These are phyloP conservation scores for Choloepus didactylus DNA, from an alignment of 2,797 vertebrate species.

Conservation along the genomic window DNA sequence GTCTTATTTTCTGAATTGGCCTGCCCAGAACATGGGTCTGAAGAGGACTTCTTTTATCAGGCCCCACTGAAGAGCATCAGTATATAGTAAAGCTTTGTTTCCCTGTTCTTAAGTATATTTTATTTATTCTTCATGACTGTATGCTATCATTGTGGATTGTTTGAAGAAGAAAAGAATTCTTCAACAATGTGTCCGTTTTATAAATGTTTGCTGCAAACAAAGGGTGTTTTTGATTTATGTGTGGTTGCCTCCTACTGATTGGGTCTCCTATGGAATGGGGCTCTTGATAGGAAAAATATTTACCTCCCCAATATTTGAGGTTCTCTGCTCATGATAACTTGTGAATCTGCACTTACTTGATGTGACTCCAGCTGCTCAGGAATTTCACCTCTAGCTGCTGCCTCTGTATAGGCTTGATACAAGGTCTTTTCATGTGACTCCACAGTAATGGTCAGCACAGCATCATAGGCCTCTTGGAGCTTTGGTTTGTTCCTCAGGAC, in stretches of 20 bases:
- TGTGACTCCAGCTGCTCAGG: slow-evolving; percentile 85
- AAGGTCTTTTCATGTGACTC: slow-evolving; percentile 94
- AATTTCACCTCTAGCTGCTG: slow-evolving; percentile 90
- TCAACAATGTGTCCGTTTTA: background rate
- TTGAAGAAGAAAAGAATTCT: background rate
- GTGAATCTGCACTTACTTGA: slow-evolving; percentile 88
- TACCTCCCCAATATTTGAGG: background rate
- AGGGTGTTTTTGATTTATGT: slow-evolving; percentile 47
- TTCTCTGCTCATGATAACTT: slow-evolving; percentile 51
- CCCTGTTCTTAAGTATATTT: slow-evolving; percentile 27
- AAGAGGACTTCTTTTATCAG: slow-evolving; percentile 60
- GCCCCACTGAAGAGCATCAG: background rate
- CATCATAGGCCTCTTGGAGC: slow-evolving; percentile 93
- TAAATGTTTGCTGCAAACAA: slow-evolving; percentile 42
- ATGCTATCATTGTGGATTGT: background rate
- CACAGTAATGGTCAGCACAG: slow-evolving; percentile 95
- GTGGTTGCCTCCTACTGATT: background rate
- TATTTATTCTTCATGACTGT: slow-evolving; percentile 37
- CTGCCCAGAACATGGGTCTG: slow-evolving; percentile 29
- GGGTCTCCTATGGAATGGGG: slow-evolving; percentile 3
- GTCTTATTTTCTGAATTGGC: background rate
- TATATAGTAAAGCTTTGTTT: slow-evolving; percentile 54
- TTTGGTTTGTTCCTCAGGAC: slow-evolving; percentile 90
- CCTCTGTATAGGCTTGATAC: slow-evolving; percentile 90
- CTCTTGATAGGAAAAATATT: slow-evolving; percentile 13